Evolutionary conservation across 2,888 invertebrate species (phyloP).

Genomic region (Lingula anatina): DNA sequence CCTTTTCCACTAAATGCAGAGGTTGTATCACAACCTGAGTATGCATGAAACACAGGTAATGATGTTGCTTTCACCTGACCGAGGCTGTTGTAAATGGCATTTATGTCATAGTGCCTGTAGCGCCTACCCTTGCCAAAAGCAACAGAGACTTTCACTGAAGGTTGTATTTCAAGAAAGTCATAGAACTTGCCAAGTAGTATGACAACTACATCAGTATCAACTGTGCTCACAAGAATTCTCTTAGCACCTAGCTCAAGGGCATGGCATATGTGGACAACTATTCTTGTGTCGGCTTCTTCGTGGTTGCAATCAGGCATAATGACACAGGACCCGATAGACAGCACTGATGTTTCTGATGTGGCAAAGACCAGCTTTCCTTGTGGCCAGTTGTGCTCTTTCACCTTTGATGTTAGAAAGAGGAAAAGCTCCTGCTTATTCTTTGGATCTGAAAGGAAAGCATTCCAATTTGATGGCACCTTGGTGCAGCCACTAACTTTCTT

Average conservation of each 20-base stretch:
- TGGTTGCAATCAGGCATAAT: slow-evolving; percentile 4
- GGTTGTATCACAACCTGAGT: neutral
- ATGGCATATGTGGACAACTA: slow-evolving; percentile 5
- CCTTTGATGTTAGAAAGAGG: slow-evolving; percentile 3
- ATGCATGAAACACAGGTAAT: slow-evolving; percentile 2
- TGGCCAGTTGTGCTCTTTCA: slow-evolving; percentile 4
- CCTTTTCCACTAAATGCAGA: slow-evolving; percentile 1
- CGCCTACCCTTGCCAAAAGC: slow-evolving; percentile 3
- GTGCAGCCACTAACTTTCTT: slow-evolving; percentile 6
- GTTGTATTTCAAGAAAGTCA: neutral
- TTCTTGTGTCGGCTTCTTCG: slow-evolving; percentile 7
- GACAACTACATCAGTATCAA: slow-evolving; percentile 4
- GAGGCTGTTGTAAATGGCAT: slow-evolving; percentile 1
- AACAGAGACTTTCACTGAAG: slow-evolving; percentile 1
- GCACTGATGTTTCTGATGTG: neutral
- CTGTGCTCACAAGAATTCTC: slow-evolving; percentile 2
- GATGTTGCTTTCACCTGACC: neutral
- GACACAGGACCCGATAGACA: slow-evolving; percentile 1
- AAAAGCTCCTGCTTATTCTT: slow-evolving; percentile 10
- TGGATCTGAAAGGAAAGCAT: slow-evolving; percentile 7
- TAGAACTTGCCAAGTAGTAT: slow-evolving; percentile 1
- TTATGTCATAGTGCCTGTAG: slow-evolving; percentile 2
- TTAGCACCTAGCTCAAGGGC: slow-evolving; percentile 1
- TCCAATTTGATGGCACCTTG: slow-evolving; percentile 9
- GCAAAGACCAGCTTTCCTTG: neutral